phyloP scores from a whole-genome alignment of 1,140 invertebrate species.

The Trichonephila inaurata region DNA sequence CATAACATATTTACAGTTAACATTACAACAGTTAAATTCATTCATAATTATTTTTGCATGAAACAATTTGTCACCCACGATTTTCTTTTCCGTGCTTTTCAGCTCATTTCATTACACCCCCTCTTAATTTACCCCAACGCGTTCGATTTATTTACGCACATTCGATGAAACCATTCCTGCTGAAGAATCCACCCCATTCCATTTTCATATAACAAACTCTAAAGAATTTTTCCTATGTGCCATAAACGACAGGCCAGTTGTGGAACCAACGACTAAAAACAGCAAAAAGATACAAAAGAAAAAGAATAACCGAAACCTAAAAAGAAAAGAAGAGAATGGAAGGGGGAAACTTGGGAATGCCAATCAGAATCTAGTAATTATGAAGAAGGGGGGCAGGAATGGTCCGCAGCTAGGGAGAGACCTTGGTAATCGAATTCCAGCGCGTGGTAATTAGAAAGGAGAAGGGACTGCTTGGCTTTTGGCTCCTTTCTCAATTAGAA shows the following conservation, averaged over 20 bases:
- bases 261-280: background rate
- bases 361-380: slow-evolving; percentile 75
- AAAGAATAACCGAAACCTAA: background rate
- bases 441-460: slow-evolving; percentile 70
- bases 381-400: slow-evolving; percentile 19
- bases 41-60: too few species aligned
- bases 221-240: background rate
- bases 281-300: background rate
- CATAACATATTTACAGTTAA: too few species aligned
- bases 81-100: too few species aligned
- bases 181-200: too few species aligned
- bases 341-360: slow-evolving; percentile 43
- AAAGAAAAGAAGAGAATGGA: background rate
- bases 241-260: background rate
- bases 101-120: too few species aligned
- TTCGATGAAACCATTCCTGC: too few species aligned
- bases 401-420: slow-evolving; percentile 21
- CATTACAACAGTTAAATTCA: too few species aligned
- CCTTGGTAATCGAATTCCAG: slow-evolving; percentile 70
- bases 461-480: slow-evolving; percentile 62
- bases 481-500: slow-evolving; percentile 74
- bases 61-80: too few species aligned
- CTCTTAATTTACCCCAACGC: too few species aligned
- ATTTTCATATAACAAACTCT: background rate
- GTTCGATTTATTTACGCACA: too few species aligned